Base-by-base conservation (phyloP, 2,797 vertebrate species). In the Nannoperca australis region DNA sequence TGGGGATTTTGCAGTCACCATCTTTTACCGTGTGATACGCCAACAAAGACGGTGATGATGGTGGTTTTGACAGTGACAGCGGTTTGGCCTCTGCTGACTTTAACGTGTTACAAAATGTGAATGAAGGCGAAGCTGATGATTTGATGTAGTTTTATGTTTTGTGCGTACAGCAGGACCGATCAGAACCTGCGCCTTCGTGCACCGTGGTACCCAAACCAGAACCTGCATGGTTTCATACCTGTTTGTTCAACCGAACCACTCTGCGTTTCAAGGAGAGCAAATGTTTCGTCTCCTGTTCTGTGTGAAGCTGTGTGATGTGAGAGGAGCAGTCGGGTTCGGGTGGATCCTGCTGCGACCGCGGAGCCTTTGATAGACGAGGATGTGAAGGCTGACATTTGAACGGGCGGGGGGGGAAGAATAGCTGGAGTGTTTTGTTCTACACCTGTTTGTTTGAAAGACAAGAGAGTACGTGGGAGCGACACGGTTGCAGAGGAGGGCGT, bases 301-400 rank as follows among this genome's bases (percentile, higher is more conserved):
- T 82, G 63, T 81, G 81, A 78, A 58, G 60, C 42, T 32, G 76
- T 38, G 0, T 82, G 87, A 88, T 71, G 81, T 74, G 77, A 85
- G 73, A 81, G 72, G 76, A 90, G 79, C 84, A 82, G 88, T 82
- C 83, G 76, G 76, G 60, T 79, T 76, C 1, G 59, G 61, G 66
- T 45, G 77, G 85, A 70, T 88, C 86, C 88, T 55, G 86, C 85
- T 87, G 90, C 8, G 77, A 74, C 69, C 5, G 69, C 36, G 22
- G 70, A 53, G 73, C 65, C 84, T 89, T 87, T 91, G 88, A 91
- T 86, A 78, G 83, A 77, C 81, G 83, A 78, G 59, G 81, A 89
- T 86, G 83, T 85, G 88, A 91, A 87, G 85, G 87, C 62, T 91
- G 88, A 86, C 90, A 92, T 93, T 92, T 92, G 71, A 70, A 78